These are phyloP conservation scores for Parauchenoglanis punctatus DNA, from an alignment of 2,797 vertebrate species.

Conservation along the genomic window DNA sequence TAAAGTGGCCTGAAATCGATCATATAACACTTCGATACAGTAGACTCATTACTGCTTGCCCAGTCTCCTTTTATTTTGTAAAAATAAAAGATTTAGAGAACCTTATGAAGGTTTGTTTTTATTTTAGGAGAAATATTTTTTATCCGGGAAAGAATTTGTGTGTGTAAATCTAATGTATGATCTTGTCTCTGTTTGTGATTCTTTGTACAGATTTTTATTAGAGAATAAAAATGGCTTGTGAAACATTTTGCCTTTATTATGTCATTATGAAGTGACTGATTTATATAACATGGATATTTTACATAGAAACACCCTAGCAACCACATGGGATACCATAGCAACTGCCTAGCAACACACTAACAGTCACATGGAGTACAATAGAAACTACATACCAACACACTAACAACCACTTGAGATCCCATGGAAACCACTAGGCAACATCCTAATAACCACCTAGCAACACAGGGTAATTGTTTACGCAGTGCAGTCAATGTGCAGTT, in stretches of 20 bases:
- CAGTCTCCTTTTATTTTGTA: slow-evolving; percentile 45
- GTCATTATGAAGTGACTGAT: background rate
- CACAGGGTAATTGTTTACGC: background rate
- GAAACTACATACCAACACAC: too few relatives aligned
- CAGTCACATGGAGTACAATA: background rate
- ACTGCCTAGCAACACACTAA: background rate
- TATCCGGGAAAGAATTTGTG: background rate
- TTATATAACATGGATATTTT: background rate
- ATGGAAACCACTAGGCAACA: background rate
- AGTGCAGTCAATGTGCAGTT: background rate
- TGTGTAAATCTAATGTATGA: slow-evolving; percentile 39
- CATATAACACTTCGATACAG: background rate
- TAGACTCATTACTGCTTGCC: slow-evolving; percentile 1
- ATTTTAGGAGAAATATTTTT: slow-evolving; percentile 17
- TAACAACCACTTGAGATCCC: background rate
- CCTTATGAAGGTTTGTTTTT: slow-evolving; percentile 40
- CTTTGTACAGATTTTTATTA: slow-evolving; percentile 49
- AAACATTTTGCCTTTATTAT: slow-evolving; percentile 28
- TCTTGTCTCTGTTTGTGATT: slow-evolving; percentile 51
- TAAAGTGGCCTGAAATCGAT: background rate
- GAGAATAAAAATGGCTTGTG: slow-evolving; percentile 35
- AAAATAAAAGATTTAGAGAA: slow-evolving; percentile 39
- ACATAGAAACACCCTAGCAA: background rate
- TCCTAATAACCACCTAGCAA: too few relatives aligned
- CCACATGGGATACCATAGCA: background rate